Conservation (phyloP, 2,113 vertebrate genomes). For the Zosterops lateralis region DNA sequence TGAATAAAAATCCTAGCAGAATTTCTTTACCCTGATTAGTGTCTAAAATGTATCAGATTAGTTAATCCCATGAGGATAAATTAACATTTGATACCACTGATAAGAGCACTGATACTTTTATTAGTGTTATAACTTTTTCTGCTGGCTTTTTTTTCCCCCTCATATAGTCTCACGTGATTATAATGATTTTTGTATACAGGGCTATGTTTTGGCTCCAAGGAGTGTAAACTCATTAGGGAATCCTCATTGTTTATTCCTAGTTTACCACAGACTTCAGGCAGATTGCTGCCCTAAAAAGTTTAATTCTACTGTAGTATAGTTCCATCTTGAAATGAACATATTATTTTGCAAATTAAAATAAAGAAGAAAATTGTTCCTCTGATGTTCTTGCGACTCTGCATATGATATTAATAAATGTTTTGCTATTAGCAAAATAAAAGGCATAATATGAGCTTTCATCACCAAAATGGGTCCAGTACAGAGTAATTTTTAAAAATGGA, state of each 20-base stretch:
- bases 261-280: not conserved
- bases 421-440: not conserved
- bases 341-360: not conserved
- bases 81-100: slow-evolving; percentile 3
- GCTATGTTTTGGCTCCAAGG: not conserved
- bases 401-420: not conserved
- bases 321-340: not conserved
- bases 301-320: not conserved
- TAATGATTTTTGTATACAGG: not conserved
- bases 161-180: not conserved
- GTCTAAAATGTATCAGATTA: not conserved
- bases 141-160: not conserved
- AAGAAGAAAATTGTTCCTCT: not conserved
- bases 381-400: not conserved
- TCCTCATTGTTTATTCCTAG: not conserved
- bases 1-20: slow-evolving; percentile 8
- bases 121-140: not conserved
- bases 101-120: not conserved
- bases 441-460: not conserved
- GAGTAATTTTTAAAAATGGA: not conserved
- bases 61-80: not conserved
- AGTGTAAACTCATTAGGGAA: not conserved
- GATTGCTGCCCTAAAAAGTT: not conserved
- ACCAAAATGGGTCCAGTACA: not conserved
- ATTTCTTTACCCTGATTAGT: not conserved